phyloP scores from a whole-genome alignment of 2,888 invertebrate genomes.

The Slavum lentiscoides region DNA sequence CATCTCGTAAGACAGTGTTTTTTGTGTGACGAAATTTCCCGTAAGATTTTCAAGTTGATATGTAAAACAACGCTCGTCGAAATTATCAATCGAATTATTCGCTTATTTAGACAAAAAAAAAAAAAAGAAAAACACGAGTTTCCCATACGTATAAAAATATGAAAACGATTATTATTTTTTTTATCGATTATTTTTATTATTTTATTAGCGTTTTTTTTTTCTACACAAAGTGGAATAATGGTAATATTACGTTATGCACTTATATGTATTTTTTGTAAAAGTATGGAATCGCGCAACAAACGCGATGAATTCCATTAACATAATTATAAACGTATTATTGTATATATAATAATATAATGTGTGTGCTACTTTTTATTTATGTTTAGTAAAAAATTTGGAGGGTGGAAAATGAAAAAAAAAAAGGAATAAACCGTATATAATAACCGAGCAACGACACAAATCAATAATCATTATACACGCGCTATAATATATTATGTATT shows the following conservation, averaged over 20 bases:
- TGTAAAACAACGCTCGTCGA: too few species aligned
- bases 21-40: too few species aligned
- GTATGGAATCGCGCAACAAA: conserved; percentile 11
- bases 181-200: neutral
- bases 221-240: neutral
- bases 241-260: neutral
- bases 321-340: neutral
- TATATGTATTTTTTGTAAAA: neutral
- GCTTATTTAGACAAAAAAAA: too few species aligned
- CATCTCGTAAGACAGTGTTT: too few species aligned
- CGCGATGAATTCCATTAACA: conserved; percentile 18
- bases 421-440: neutral
- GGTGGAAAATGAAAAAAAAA: neutral
- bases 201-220: neutral
- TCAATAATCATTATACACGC: conserved; percentile 24
- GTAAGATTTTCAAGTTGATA: too few species aligned
- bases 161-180: neutral
- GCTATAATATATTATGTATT: neutral
- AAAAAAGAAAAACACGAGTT: too few species aligned
- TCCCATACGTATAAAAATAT: too few species aligned
- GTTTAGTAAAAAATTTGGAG: neutral
- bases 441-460: conserved; percentile 15
- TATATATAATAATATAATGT: neutral
- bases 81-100: too few species aligned
- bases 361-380: neutral